Base-by-base conservation (phyloP, 2,113 vertebrate species). In the Bubo blakistoni region DNA sequence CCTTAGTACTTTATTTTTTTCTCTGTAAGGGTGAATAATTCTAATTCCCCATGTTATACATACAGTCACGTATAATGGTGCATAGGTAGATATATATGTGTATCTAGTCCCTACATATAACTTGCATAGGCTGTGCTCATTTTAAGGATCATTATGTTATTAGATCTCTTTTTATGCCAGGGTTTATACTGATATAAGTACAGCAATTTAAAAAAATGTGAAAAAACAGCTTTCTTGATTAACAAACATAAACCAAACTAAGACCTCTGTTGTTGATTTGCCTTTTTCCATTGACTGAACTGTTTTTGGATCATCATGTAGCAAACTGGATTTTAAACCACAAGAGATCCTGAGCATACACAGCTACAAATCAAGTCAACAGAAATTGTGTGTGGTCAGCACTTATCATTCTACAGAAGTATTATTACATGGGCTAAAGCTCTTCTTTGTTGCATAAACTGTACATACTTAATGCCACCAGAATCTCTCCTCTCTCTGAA, bases 311-410 rank as follows among this genome's bases (percentile, higher is more conserved):
- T 90, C 42, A 26, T 58, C 29, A 9, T 57, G 38, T 79, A 91
- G n/a, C 27, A 77, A 9, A 42, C 12, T 55, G 44, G 73, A 77
- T 90, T 96, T 92, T 72, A 92, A 91, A 85, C 66, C 77, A 80
- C 4, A 34, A 73, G 81, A 89, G 61, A 69, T 77, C 54, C 74
- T 82, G 62, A 91, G n/a, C 40, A 47, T 36, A 92, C 51, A 63
- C 5, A 82, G 32, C 66, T 85, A 52, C 66, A 73, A 80, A 82
- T 77, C 42, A 74, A 71, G 51, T 58, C 85, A 55, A 67, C 9
- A 16, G 47, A 63, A 93, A 79, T 94, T 85, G 78, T 71, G 76
- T 95, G 81, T 85, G 89, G 84, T 74, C 89, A 95, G 81, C 54
- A 66, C 58, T 91, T 80, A 72, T 19, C 55, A 67, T 90, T 85